phyloP scores from a whole-genome alignment of 2,113 vertebrate species.

The Spilogale gracilis region DNA sequence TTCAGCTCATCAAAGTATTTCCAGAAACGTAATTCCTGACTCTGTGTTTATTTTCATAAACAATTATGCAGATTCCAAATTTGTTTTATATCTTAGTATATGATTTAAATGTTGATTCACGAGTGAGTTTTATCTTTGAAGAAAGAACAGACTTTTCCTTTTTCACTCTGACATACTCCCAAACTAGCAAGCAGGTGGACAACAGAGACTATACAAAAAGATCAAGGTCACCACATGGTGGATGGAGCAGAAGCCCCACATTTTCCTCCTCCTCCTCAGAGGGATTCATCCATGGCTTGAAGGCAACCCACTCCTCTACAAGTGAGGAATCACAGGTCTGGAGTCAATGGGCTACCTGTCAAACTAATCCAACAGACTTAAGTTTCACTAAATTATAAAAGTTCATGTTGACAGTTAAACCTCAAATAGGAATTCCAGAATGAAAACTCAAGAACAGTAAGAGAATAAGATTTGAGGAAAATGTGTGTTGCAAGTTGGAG shows the following conservation, averaged over 20 bases:
- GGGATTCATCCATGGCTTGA: neutral
- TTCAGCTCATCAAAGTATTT: constrained; percentile 29
- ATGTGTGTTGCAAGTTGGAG: neutral
- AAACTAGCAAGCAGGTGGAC: neutral
- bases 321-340: neutral
- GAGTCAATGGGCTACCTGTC: neutral
- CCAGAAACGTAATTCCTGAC: neutral
- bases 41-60: constrained; percentile 14
- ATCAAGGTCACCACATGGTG: neutral
- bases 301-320: neutral
- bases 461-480: neutral
- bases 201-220: neutral
- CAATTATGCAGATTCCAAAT: neutral
- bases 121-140: neutral
- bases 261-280: too few relatives aligned
- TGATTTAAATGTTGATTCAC: neutral
- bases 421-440: neutral
- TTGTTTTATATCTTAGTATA: neutral
- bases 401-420: neutral
- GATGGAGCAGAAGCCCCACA: neutral
- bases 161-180: neutral
- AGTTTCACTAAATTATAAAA: neutral
- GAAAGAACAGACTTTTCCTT: neutral
- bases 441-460: neutral
- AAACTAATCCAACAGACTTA: neutral